phyloP scores from a whole-genome alignment of 2,797 vertebrate genomes.

The Hylomyscus alleni region DNA sequence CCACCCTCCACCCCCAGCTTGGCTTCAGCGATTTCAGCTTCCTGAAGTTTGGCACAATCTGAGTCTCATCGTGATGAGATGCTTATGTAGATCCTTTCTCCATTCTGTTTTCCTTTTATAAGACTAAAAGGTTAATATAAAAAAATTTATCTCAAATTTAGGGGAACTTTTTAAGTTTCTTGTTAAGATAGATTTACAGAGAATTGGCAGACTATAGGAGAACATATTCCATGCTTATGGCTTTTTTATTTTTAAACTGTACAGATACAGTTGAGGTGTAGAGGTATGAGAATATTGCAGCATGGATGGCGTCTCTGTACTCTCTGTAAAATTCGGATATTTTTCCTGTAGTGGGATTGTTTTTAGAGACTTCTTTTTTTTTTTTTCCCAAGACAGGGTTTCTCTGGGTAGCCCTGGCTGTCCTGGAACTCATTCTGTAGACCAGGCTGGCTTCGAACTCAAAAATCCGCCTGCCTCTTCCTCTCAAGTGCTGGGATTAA shows the following conservation, averaged over 20 bases:
- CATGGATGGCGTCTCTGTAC: constrained; percentile 1
- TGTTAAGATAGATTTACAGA: constrained; percentile 73
- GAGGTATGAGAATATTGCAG: constrained; percentile 71
- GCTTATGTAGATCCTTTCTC: not conserved
- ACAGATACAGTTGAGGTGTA: constrained; percentile 65
- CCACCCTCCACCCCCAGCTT: constrained; percentile 6
- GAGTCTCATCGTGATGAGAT: constrained; percentile 50
- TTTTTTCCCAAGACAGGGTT: too few relatives aligned
- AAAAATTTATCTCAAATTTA: constrained; percentile 40
- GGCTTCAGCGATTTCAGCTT: constrained; percentile 72
- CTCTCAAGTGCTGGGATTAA: too few relatives aligned
- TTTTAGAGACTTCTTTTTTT: not conserved
- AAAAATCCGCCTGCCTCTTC: too few relatives aligned
- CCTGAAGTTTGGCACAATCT: constrained; percentile 5
- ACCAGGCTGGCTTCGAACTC: too few relatives aligned
- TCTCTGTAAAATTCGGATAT: constrained; percentile 35
- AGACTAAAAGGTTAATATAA: constrained; percentile 58
- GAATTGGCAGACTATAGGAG: constrained; percentile 74
- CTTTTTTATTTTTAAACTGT: constrained; percentile 40
- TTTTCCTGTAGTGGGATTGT: not conserved
- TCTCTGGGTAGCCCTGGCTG: too few relatives aligned
- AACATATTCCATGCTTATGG: constrained; percentile 56
- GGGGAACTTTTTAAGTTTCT: constrained; percentile 56
- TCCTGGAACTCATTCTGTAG: too few relatives aligned
- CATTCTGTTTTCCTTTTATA: not conserved